phyloP scores from a whole-genome alignment of 2,888 invertebrate genomes.

The Stegana nigrithorax region DNA sequence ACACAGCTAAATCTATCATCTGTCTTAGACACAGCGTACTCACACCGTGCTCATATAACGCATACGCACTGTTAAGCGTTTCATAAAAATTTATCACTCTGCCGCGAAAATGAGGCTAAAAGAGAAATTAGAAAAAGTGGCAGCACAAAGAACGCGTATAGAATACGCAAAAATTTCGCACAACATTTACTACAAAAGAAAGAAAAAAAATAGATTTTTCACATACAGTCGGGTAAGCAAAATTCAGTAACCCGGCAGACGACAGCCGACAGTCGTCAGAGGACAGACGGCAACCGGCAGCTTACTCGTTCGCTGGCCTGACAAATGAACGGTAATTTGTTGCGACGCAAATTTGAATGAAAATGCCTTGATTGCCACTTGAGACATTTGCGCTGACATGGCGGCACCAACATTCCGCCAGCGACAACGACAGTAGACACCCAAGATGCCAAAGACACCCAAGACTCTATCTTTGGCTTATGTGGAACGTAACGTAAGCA shows the following conservation, averaged over 20 bases:
- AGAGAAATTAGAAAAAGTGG: not conserved
- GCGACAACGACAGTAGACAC: not conserved
- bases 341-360: constrained; percentile 65
- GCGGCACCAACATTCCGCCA: too few species aligned
- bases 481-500: too few species aligned
- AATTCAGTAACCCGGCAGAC: not conserved
- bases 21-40: not conserved
- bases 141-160: not conserved
- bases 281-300: not conserved
- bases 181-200: constrained; percentile 51
- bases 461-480: too few species aligned
- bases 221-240: constrained; percentile 41
- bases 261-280: not conserved
- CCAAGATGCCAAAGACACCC: not conserved
- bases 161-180: constrained; percentile 44
- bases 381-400: constrained; percentile 53
- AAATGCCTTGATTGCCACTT: constrained; percentile 67
- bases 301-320: constrained; percentile 31
- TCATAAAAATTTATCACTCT: constrained; percentile 41
- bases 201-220: constrained; percentile 60
- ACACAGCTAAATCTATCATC: not conserved
- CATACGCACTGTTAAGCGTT: constrained; percentile 19
- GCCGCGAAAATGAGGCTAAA: not conserved
- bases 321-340: constrained; percentile 66
- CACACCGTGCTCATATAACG: not conserved